A percentile compares a stretch with the other conserved stretches of the same genome.
phyloP scores from a whole-genome alignment of 1,140 invertebrate species.

The Panagrolaimus sp. region DNA sequence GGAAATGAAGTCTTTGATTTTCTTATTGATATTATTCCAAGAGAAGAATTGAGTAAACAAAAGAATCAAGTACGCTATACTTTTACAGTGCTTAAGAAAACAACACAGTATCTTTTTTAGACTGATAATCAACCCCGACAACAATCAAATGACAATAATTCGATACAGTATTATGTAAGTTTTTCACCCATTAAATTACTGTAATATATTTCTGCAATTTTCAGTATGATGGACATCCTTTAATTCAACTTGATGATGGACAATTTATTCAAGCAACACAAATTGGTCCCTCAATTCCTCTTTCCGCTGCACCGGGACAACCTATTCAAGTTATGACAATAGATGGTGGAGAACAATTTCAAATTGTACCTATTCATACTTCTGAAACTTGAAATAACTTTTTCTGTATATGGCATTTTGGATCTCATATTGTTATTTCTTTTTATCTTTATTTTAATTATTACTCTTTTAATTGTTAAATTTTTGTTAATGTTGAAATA shows the following conservation, averaged over 20 bases:
- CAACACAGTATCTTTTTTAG: background rate
- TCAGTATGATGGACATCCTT: background rate
- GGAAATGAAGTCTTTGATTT: constrained; percentile 99
- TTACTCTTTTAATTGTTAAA: no score
- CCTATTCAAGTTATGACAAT: background rate
- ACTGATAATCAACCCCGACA: background rate
- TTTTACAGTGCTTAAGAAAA: background rate
- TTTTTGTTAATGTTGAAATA: no score
- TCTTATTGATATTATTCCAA: constrained; percentile 94
- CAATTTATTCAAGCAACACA: background rate
- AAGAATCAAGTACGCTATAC: background rate
- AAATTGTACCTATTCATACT: background rate
- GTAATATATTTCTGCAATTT: background rate
- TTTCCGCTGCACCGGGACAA: background rate
- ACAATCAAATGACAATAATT: background rate
- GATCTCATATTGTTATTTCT: no score
- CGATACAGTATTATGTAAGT: background rate
- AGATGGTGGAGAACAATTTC: constrained; percentile 2
- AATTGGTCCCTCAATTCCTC: background rate
- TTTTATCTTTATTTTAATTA: no score
- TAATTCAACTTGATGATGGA: background rate
- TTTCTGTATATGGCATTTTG: background rate
- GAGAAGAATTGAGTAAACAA: constrained; percentile 58
- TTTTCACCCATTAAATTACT: background rate
- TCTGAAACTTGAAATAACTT: background rate